Percentiles rank a stretch among this genome's conserved stretches.
Evolutionary conservation across 2,888 invertebrate species (phyloP).

Genomic region (Galerucella nymphaeae): DNA sequence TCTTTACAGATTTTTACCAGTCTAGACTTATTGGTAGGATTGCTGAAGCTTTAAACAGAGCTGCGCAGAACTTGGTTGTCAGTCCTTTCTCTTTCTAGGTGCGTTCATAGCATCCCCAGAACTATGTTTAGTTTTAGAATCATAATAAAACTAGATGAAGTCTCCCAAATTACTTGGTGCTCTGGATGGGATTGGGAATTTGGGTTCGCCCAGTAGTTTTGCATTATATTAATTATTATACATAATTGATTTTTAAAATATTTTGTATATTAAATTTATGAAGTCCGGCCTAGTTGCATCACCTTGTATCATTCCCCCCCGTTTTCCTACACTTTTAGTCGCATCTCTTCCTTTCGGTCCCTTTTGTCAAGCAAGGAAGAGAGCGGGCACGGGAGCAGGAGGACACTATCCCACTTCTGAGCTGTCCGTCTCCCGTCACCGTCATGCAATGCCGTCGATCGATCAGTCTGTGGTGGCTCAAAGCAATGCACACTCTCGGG

Average conservation of each 20-base stretch:
- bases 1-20: too few species aligned
- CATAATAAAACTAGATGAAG: too few species aligned
- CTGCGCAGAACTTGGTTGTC: too few species aligned
- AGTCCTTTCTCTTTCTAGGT: too few species aligned
- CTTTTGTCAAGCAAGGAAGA: slow-evolving; percentile 24
- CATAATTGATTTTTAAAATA: background rate
- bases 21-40: too few species aligned
- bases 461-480: slow-evolving; percentile 63
- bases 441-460: slow-evolving; percentile 61
- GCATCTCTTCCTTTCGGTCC: slow-evolving; percentile 33
- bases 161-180: too few species aligned
- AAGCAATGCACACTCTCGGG: slow-evolving; percentile 62
- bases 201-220: too few species aligned
- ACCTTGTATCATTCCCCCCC: background rate
- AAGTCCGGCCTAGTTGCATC: slow-evolving; percentile 3
- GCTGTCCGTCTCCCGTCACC: slow-evolving; percentile 67
- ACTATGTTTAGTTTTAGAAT: too few species aligned
- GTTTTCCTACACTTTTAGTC: slow-evolving; percentile 6
- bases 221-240: background rate
- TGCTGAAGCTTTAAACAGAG: too few species aligned
- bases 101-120: too few species aligned
- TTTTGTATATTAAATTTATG: background rate
- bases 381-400: slow-evolving; percentile 30
- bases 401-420: slow-evolving; percentile 48
- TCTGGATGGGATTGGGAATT: too few species aligned